Percentiles rank a stretch among this genome's conserved stretches.
Conservation (phyloP, 2,797 vertebrate genomes). For the Uromys caudimaculatus region DNA sequence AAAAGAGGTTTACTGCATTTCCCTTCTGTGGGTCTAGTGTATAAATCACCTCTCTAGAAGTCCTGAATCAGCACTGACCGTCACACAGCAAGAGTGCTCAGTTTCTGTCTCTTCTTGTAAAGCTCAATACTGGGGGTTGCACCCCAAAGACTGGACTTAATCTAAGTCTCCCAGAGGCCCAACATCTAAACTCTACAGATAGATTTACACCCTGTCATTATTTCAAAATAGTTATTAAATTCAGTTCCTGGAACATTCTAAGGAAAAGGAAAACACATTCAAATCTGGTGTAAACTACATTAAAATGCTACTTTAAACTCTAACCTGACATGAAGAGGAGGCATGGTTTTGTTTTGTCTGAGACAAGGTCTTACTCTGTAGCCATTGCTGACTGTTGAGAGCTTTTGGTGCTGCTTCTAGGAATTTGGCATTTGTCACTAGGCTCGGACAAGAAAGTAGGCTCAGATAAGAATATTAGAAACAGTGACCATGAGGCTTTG, state of each 20-base stretch:
- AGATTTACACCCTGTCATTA: neutral
- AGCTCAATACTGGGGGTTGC: neutral
- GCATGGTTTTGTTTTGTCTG: neutral
- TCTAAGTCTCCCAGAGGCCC: neutral
- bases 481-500: no score
- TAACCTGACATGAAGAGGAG: neutral
- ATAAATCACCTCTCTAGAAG: neutral
- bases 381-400: neutral
- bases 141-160: neutral
- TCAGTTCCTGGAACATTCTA: neutral
- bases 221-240: neutral
- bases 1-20: neutral
- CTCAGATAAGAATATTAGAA: no score
- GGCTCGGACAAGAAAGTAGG: no score
- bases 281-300: neutral
- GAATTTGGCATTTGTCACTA: no score
- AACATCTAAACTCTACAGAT: neutral
- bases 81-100: neutral
- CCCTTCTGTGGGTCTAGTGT: neutral
- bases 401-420: no score
- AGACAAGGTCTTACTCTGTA: neutral
- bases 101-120: neutral
- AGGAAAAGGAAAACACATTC: no score
- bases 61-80: neutral
- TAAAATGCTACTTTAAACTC: neutral